phyloP scores from a whole-genome alignment of 2,113 vertebrate species.

The Halichoerus grypus region DNA sequence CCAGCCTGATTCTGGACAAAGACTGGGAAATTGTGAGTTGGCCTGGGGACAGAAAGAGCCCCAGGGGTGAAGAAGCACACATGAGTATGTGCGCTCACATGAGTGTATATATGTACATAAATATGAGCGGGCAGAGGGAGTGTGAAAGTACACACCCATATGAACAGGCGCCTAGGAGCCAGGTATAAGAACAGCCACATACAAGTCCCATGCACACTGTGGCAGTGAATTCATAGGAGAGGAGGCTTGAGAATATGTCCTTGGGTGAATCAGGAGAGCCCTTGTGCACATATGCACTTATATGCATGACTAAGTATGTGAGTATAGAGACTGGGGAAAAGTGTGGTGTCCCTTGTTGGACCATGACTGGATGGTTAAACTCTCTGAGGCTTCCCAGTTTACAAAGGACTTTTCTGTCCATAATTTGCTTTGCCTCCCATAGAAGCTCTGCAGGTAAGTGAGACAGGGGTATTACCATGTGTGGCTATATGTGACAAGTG shows the following conservation, averaged over 20 bases:
- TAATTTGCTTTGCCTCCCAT: background rate
- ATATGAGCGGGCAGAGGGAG: background rate
- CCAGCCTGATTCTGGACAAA: background rate
- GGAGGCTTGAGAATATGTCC: background rate
- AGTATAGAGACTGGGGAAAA: background rate
- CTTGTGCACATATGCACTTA: background rate
- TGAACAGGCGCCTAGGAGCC: background rate
- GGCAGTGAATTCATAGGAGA: background rate
- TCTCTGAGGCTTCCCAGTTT: background rate
- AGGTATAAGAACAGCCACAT: background rate
- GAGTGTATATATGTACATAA: background rate
- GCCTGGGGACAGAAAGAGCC: background rate
- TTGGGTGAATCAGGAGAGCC: background rate
- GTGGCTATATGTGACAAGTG: background rate
- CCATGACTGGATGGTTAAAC: background rate
- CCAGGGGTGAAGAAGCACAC: background rate
- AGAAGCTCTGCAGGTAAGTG: background rate
- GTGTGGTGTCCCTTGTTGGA: background rate
- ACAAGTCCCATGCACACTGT: background rate
- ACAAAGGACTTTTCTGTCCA: background rate
- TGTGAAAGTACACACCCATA: background rate
- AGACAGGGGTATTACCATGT: background rate
- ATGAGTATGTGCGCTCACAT: background rate
- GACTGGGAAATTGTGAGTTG: background rate
- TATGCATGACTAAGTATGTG: background rate